These are phyloP conservation scores for Brachyhypopomus gauderio DNA, from an alignment of 2,113 vertebrate species.

Conservation along the genomic window DNA sequence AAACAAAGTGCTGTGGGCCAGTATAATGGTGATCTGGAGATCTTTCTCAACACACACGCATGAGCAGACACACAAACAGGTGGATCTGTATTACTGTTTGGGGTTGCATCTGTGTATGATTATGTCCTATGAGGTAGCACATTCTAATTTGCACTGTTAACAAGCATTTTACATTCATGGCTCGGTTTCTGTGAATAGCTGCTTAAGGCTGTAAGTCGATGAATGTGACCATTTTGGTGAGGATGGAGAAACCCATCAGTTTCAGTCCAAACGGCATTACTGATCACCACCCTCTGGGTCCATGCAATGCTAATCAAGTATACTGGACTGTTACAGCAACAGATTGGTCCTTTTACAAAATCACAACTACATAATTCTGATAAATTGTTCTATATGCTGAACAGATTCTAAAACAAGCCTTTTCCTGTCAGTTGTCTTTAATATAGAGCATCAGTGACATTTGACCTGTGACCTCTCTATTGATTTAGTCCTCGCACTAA, in stretches of 20 bases:
- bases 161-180: neutral
- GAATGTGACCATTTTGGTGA: neutral
- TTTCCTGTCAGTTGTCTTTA: neutral
- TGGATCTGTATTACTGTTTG: conserved; percentile 29
- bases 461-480: neutral
- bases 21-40: neutral
- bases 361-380: no score
- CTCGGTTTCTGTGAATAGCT: conserved; percentile 17
- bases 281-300: neutral
- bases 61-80: neutral
- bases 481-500: neutral
- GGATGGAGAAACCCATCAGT: neutral
- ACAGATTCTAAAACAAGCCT: neutral
- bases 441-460: neutral
- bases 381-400: neutral
- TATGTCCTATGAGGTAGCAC: conserved; percentile 19
- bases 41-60: neutral
- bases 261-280: neutral
- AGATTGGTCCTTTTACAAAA: no score
- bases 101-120: conserved; percentile 27
- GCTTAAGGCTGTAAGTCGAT: conserved; percentile 2
- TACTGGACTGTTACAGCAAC: neutral
- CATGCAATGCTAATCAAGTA: neutral
- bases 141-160: conserved; percentile 11
- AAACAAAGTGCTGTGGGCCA: conserved; percentile 36